phyloP scores from a whole-genome alignment of 2,888 invertebrate species.

The Sphaerophoria taeniata region DNA sequence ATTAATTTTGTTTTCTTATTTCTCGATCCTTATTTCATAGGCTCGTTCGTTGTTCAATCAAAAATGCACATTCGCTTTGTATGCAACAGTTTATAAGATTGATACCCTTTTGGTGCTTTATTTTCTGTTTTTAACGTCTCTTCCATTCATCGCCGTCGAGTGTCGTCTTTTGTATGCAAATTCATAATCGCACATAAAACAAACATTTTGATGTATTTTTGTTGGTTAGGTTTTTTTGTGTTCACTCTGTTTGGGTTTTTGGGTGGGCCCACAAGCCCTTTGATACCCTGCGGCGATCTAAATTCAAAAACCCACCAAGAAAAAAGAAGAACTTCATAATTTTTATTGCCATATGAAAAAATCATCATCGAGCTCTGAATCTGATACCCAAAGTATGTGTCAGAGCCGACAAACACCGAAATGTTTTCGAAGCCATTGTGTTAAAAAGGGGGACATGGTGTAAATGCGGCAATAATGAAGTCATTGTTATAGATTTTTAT shows the following conservation, averaged over 20 bases:
- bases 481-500: conserved; percentile 72
- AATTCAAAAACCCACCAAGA: conserved; percentile 18
- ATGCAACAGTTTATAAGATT: conserved; percentile 34
- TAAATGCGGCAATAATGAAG: conserved; percentile 68
- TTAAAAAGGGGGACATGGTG: conserved; percentile 44
- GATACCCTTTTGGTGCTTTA: conserved; percentile 29
- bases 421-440: conserved; percentile 53
- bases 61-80: conserved; percentile 46
- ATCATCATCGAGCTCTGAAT: conserved; percentile 23
- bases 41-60: conserved; percentile 40
- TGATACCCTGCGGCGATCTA: conserved; percentile 64
- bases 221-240: conserved; percentile 36
- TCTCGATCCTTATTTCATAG: conserved; percentile 10
- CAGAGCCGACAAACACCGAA: conserved; percentile 25
- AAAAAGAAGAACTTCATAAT: conserved; percentile 35
- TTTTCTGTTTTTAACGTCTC: not conserved
- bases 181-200: conserved; percentile 72
- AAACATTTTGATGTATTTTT: conserved; percentile 70
- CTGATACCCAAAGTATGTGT: conserved; percentile 13
- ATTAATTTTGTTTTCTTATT: not conserved
- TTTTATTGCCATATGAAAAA: conserved; percentile 52
- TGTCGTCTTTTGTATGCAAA: conserved; percentile 71
- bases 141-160: conserved; percentile 4
- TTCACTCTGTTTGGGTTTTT: conserved; percentile 15
- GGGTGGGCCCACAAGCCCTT: conserved; percentile 66